phyloP scores from a whole-genome alignment of 2,888 invertebrate genomes.

The Ctena decussata region DNA sequence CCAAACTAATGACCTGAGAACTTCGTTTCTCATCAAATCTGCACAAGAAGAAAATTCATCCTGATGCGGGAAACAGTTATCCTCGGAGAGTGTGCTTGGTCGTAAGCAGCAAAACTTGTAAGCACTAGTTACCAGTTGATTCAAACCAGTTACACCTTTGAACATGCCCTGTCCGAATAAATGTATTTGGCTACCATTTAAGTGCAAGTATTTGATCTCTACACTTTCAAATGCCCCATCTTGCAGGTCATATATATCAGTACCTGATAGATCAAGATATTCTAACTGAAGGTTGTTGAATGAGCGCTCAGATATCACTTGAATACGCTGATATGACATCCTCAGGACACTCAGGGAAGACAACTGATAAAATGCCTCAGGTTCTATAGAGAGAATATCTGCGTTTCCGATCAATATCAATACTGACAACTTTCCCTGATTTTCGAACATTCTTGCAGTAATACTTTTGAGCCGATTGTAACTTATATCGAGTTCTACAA shows the following conservation, averaged over 20 bases:
- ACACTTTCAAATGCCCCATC: background rate
- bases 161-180: background rate
- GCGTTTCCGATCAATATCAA: background rate
- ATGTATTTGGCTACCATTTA: background rate
- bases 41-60: conserved; percentile 6
- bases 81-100: background rate
- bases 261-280: background rate
- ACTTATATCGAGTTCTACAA: background rate
- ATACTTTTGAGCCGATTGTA: background rate
- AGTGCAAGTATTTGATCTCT: background rate
- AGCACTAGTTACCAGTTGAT: background rate
- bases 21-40: background rate
- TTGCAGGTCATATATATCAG: background rate
- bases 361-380: background rate
- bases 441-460: background rate
- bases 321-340: background rate
- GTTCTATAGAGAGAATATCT: background rate
- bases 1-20: background rate
- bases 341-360: background rate
- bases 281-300: background rate
- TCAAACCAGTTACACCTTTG: background rate
- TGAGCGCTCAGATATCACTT: background rate
- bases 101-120: background rate
- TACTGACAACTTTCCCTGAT: background rate
- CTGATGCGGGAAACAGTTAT: background rate